phyloP scores from a whole-genome alignment of 2,888 invertebrate genomes.

The Phragmatobia fuliginosa region DNA sequence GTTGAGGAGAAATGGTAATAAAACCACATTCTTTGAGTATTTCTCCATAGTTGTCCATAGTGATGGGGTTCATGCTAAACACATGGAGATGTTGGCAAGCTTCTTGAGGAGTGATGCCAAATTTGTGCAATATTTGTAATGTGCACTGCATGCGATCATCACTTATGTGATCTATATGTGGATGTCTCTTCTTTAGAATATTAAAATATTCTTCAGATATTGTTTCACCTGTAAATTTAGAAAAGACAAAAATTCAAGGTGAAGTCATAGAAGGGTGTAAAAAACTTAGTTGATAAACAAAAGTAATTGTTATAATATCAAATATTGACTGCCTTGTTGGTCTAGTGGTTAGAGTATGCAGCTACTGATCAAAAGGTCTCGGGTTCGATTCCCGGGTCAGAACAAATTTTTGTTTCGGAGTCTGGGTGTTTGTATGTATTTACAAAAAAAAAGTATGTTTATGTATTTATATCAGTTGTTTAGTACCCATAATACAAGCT shows the following conservation, averaged over 20 bases:
- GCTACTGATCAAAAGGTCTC: too few relatives aligned
- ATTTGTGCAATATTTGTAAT: constrained; percentile 71
- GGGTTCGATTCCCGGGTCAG: too few relatives aligned
- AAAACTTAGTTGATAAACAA: too few relatives aligned
- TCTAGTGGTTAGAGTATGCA: too few relatives aligned
- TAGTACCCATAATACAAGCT: too few relatives aligned
- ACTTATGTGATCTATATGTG: constrained; percentile 68
- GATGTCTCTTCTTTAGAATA: constrained; percentile 68
- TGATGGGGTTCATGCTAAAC: constrained; percentile 85
- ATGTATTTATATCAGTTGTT: too few relatives aligned
- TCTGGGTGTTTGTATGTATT: too few relatives aligned
- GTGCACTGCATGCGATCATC: constrained; percentile 67
- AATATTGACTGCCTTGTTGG: too few relatives aligned
- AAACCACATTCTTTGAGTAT: constrained; percentile 89
- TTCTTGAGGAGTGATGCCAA: constrained; percentile 81
- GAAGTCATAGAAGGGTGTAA: not conserved
- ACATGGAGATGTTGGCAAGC: constrained; percentile 85
- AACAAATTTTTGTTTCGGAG: too few relatives aligned
- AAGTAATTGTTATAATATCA: not conserved
- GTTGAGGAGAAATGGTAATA: constrained; percentile 70
- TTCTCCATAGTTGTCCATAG: constrained; percentile 87
- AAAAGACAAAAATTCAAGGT: not conserved
- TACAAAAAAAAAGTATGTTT: too few relatives aligned
- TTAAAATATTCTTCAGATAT: constrained; percentile 56
- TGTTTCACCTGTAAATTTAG: constrained; percentile 58